A percentile compares a stretch with the other conserved stretches of the same genome.
Conservation (phyloP, 2,113 vertebrate species). For the Peromyscus maniculatus region DNA sequence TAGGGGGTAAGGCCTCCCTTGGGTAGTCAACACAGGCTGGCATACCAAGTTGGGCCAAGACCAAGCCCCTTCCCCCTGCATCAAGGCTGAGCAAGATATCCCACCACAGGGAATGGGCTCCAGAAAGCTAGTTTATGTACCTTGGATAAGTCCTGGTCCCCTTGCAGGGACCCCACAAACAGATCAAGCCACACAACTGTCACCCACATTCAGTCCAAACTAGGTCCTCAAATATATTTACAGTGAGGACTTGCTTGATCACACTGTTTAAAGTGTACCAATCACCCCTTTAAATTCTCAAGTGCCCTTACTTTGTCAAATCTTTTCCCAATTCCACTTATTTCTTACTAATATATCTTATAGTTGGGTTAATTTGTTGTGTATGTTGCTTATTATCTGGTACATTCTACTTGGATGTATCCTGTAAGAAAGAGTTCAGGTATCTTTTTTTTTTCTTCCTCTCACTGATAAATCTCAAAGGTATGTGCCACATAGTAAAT, state of each 20-base stretch:
- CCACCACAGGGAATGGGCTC: no score
- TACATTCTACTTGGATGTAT: background rate
- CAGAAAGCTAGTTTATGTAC: no score
- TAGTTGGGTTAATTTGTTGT: slow-evolving; percentile 42
- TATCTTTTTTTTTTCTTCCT: background rate
- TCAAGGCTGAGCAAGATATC: no score
- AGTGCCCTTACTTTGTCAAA: background rate
- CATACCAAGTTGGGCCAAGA: no score
- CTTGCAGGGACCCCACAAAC: no score
- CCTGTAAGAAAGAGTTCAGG: background rate
- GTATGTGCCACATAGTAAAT: background rate
- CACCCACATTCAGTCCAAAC: no score
- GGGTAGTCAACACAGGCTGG: no score
- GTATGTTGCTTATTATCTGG: slow-evolving; percentile 2
- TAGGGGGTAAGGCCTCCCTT: no score
- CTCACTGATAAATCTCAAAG: slow-evolving; percentile 1
- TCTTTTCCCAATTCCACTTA: background rate
- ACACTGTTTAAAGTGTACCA: background rate
- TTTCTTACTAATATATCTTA: background rate
- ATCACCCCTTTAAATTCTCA: background rate
- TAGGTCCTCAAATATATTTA: background rate
- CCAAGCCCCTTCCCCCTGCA: no score
- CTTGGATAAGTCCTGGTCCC: no score
- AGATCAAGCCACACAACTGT: no score
- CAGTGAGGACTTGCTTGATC: background rate